A percentile compares a stretch with the other conserved stretches of the same genome.
These are phyloP conservation scores for Isotomurus palustris DNA, from an alignment of 2,888 invertebrate species.

Conservation along the genomic window DNA sequence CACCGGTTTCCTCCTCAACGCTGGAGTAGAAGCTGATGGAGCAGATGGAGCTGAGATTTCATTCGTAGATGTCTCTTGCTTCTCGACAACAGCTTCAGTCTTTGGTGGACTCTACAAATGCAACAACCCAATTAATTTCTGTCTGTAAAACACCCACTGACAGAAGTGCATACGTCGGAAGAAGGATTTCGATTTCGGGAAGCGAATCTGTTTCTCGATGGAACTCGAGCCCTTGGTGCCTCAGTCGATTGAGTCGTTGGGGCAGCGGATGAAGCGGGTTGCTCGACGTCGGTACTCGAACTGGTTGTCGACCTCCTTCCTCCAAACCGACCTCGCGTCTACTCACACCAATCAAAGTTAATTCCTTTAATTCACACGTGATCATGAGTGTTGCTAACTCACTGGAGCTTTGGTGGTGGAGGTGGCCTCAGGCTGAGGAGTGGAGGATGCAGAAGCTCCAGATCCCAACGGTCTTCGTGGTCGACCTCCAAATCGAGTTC, in stretches of 20 bases:
- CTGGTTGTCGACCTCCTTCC: constrained; percentile 21
- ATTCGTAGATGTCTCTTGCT: background rate
- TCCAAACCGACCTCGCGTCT: constrained; percentile 16
- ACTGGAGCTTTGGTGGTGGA: constrained; percentile 7
- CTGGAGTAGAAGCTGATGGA: constrained; percentile 1
- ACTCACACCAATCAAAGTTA: background rate
- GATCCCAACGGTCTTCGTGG: constrained; percentile 20
- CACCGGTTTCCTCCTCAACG: too few species aligned
- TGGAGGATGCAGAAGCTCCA: constrained; percentile 4
- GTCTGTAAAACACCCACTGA: too few species aligned
- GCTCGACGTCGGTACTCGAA: constrained; percentile 9
- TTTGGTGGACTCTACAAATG: too few species aligned
- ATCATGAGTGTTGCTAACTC: background rate
- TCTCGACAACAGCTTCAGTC: background rate
- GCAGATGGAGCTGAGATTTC: constrained; percentile 1
- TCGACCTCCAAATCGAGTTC: constrained; percentile 28
- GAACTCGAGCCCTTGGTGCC: constrained; percentile 16
- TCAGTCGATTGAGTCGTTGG: constrained; percentile 6
- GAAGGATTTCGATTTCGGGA: constrained; percentile 20
- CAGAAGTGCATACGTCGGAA: too few species aligned
- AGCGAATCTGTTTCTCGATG: constrained; percentile 27
- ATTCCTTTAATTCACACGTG: background rate
- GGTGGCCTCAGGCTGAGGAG: constrained; percentile 5
- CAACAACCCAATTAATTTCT: too few species aligned
- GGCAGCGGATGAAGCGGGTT: constrained; percentile 8